phyloP scores from a whole-genome alignment of 2,113 vertebrate genomes.

The Aphyosemion australe region DNA sequence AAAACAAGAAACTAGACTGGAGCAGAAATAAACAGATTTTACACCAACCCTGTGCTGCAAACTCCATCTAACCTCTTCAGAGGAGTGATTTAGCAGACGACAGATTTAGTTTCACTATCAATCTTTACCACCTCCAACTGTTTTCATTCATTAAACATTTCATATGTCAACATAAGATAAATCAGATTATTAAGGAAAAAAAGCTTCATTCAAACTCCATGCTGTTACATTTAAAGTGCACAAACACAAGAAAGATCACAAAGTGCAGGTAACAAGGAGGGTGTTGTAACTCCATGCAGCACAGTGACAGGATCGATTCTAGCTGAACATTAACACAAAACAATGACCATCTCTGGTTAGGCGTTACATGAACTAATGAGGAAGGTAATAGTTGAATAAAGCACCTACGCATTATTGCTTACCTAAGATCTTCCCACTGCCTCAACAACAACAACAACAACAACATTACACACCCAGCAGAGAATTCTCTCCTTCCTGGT shows the following conservation, averaged over 20 bases:
- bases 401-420: neutral
- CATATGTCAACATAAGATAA: neutral
- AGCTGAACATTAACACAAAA: conserved; percentile 24
- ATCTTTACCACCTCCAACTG: neutral
- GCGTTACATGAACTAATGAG: conserved; percentile 11
- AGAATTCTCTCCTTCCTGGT: neutral
- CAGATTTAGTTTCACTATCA: conserved; percentile 4
- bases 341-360: conserved; percentile 15
- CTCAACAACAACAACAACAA: neutral
- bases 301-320: conserved; percentile 30
- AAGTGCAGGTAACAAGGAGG: conserved; percentile 41
- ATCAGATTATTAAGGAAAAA: neutral
- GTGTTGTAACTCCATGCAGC: conserved; percentile 47
- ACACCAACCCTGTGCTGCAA: conserved; percentile 18
- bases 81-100: neutral
- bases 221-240: conserved; percentile 29
- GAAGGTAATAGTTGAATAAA: neutral
- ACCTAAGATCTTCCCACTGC: neutral
- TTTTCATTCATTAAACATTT: conserved; percentile 4
- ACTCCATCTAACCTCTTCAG: conserved; percentile 1
- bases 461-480: neutral
- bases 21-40: conserved; percentile 39
- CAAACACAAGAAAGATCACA: conserved; percentile 33
- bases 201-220: conserved; percentile 30
- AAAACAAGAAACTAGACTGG: too few species aligned